Evolutionary conservation across 2,888 invertebrate species (phyloP).

Genomic region (Erebia epiphron): DNA sequence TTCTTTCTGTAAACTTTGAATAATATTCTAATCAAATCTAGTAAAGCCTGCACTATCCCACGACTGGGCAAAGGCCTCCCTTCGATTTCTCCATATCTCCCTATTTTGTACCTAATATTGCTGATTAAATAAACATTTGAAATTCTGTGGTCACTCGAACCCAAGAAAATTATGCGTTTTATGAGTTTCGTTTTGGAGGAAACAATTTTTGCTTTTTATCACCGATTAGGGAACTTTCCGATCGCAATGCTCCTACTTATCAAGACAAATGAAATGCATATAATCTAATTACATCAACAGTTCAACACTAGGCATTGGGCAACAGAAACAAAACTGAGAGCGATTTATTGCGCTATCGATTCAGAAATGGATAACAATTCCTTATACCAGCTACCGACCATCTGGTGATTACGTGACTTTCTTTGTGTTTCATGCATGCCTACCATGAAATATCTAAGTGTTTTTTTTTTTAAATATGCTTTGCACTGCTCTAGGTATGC

Average conservation of each 20-base stretch:
- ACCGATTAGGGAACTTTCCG: neutral
- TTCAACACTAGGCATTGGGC: slow-evolving; percentile 8
- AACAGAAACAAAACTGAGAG: slow-evolving; percentile 17
- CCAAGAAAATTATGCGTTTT: no score
- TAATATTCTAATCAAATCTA: no score
- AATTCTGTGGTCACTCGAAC: no score
- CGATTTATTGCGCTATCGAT: slow-evolving; percentile 22
- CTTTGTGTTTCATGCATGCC: slow-evolving; percentile 1
- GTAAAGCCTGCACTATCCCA: no score
- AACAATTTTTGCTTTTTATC: neutral
- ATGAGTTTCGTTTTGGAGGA: no score
- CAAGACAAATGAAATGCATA: slow-evolving; percentile 14
- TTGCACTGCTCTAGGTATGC: no score
- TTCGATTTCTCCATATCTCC: no score
- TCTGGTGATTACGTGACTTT: slow-evolving; percentile 16
- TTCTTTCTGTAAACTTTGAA: no score
- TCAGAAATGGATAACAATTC: slow-evolving; percentile 26
- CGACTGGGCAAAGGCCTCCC: no score
- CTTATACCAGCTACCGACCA: slow-evolving; percentile 1
- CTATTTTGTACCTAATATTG: no score
- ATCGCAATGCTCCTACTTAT: slow-evolving; percentile 4
- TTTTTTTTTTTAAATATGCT: neutral
- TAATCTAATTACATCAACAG: slow-evolving; percentile 24
- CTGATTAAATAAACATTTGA: no score
- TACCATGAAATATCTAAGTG: neutral